A percentile compares a stretch with the other conserved stretches of the same genome.
These are phyloP conservation scores for Hetaerina titia DNA, from an alignment of 2,888 invertebrate genomes.

Conservation along the genomic window DNA sequence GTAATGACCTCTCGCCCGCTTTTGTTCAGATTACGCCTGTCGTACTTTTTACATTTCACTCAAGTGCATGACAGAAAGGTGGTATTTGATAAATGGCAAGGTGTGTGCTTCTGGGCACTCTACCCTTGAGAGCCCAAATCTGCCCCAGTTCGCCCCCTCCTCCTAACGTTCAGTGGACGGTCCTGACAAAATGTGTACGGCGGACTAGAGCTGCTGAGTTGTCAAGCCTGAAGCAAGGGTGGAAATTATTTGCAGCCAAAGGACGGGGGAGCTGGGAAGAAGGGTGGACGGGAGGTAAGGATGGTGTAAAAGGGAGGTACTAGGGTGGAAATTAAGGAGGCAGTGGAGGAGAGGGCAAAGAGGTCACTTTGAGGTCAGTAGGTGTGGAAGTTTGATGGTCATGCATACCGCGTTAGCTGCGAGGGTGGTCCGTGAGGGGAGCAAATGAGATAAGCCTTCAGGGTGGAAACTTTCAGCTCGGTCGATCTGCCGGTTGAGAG, in stretches of 20 bases:
- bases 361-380: conserved; percentile 61
- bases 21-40: background rate
- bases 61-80: no score
- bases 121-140: background rate
- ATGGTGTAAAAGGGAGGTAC: background rate
- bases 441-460: conserved; percentile 58
- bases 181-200: background rate
- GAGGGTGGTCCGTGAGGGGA: background rate
- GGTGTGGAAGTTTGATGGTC: conserved; percentile 64
- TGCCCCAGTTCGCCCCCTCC: background rate
- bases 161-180: no score
- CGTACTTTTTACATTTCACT: no score
- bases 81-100: background rate
- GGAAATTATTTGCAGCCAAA: background rate
- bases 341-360: background rate
- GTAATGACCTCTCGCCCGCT: background rate
- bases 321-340: background rate
- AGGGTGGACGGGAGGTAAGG: background rate
- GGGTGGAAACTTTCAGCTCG: conserved; percentile 47
- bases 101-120: background rate
- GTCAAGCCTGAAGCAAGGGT: background rate
- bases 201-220: background rate
- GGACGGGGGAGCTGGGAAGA: background rate
- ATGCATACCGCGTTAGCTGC: conserved; percentile 17
- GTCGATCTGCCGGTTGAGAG: conserved; percentile 40